Evolutionary conservation across 2,797 vertebrate species (phyloP), one percentile per base, ranked within the genome.

Genomic region (Clarias laeviceps): DNA sequence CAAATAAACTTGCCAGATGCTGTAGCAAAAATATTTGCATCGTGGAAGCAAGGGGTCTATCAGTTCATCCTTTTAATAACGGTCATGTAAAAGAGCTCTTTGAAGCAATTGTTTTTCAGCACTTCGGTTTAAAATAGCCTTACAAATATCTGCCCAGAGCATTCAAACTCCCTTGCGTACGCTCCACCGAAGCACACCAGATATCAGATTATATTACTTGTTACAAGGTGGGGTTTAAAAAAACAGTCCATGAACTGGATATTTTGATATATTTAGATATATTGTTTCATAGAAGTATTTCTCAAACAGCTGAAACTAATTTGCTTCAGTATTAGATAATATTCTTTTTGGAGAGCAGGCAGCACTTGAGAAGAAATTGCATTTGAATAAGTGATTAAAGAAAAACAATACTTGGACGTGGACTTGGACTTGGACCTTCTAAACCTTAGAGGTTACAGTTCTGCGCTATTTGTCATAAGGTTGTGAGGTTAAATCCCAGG

Each of bases 171-270:
- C 11, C 76, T 22, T 37, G 74, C 29, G 29, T 77, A 34, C 56
- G 2, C 29, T 77, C 22, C 74, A 5, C 54, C 56, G 20, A 59
- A 77, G 11, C 34, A 56, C 32, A 62, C 56, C 76, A 78, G 76
- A 78, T 78, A 78, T 78, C 76, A 61, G 57, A 62, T 54, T 14
- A 54, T 78, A 78, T 78, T 78, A 40, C 22, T 62, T n/a, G 22
- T 37, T 62, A 37, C 22, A 61, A 78, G 57, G 32, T 78, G 76
- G 57, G 74, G 57, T 24, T 77, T 34, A 12, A 62, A 62, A 79
- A 40, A 40, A n/a, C 32, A 62, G 54, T 59, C 22, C 2, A 18
- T 4, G 20, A n/a, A 61, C 11, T 15, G 76, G 56, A 62, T 37
- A 62, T 62, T 62, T 62, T 62, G 59, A 79, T 62, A n/a, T n/a